Evolutionary conservation across 1,140 invertebrate species (phyloP).

Genomic region (Lineus longissimus): DNA sequence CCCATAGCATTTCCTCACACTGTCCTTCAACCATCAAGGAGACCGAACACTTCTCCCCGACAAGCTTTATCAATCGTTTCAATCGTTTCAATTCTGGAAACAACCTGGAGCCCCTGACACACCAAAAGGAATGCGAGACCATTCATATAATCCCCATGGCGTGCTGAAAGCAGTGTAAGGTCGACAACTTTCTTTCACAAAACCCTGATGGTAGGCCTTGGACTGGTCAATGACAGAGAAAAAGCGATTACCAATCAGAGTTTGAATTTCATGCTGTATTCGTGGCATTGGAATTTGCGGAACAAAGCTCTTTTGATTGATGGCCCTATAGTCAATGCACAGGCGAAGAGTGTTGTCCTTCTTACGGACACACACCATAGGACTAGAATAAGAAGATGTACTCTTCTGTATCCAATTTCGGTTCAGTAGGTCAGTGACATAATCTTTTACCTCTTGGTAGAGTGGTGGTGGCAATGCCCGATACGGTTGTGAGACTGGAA

Average conservation of each 20-base stretch:
- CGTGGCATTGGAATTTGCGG: slow-evolving; percentile 12
- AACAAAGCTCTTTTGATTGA: slow-evolving; percentile 14
- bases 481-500: background rate
- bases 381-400: slow-evolving; percentile 9
- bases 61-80: no score
- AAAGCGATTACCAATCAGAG: slow-evolving; percentile 9
- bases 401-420: slow-evolving; percentile 9
- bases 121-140: slow-evolving; percentile 21
- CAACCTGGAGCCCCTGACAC: background rate
- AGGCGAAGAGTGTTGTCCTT: slow-evolving; percentile 20
- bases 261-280: slow-evolving; percentile 19
- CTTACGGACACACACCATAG: slow-evolving; percentile 19
- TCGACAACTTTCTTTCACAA: slow-evolving; percentile 9
- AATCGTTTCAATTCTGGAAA: no score
- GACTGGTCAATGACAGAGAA: slow-evolving; percentile 19
- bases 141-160: slow-evolving; percentile 21
- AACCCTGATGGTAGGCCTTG: slow-evolving; percentile 21
- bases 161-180: slow-evolving; percentile 13
- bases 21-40: no score
- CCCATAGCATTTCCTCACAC: no score
- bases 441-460: slow-evolving; percentile 25
- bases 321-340: slow-evolving; percentile 23
- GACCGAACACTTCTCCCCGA: no score
- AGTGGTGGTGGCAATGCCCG: slow-evolving; percentile 5
- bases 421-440: no score